Percentiles rank a stretch among this genome's conserved stretches.
phyloP scores from a whole-genome alignment of 1,140 invertebrate species.

The Mercenaria mercenaria region DNA sequence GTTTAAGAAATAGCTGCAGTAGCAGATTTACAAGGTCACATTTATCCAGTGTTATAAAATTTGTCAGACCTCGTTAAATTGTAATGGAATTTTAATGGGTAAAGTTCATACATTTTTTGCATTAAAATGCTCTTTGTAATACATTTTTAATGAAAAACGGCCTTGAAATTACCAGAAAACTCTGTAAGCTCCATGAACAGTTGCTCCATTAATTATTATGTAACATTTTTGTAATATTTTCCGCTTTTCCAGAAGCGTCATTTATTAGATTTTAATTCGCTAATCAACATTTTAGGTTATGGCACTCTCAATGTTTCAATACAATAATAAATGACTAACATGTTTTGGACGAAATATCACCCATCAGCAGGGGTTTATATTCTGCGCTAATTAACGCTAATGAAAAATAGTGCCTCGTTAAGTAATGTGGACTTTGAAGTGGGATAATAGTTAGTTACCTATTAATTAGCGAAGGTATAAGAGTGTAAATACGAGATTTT shows the following conservation, averaged over 20 bases:
- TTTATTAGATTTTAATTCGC: neutral
- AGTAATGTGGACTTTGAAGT: neutral
- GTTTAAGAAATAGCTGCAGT: no score
- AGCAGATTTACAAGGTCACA: no score
- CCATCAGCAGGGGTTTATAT: neutral
- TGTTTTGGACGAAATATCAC: neutral
- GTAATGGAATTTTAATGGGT: no score
- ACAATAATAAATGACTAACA: neutral
- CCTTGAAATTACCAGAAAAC: no score
- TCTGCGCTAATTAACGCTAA: neutral
- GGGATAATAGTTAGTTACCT: neutral
- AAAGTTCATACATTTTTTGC: no score
- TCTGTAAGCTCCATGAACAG: no score
- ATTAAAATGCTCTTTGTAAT: no score
- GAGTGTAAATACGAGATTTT: neutral
- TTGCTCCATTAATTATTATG: no score
- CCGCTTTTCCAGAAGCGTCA: neutral
- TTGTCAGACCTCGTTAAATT: no score
- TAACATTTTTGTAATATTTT: neutral
- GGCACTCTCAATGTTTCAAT: neutral
- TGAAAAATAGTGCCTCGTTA: neutral
- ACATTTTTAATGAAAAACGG: no score
- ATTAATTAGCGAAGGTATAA: neutral
- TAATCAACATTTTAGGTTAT: neutral
- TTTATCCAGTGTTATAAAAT: no score